Evolutionary conservation across 2,113 vertebrate species (phyloP), one percentile per base, ranked within the genome.

Genomic region (Vanacampus margaritifer): DNA sequence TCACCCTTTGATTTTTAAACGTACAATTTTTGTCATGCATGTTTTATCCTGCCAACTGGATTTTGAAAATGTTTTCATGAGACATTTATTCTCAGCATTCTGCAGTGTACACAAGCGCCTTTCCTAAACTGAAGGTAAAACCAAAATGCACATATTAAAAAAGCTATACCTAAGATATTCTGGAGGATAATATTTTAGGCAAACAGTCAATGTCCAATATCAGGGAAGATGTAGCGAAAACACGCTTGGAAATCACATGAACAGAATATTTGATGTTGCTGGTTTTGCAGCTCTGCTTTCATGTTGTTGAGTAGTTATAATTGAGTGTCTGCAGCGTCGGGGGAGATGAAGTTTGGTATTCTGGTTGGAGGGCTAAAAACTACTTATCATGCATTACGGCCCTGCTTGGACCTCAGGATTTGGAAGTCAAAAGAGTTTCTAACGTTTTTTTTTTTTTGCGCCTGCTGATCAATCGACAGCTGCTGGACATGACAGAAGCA

Each of bases 321-420:
- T 89, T 90, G 87, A 90, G 86, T 73, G 86, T 87, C 84, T 87
- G 87, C 62, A 72, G 83, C 37, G 58, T 88, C 80, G 57, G 57
- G 84, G 83, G 86, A 87, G 86, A 85, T 81, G 80, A 89, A 76
- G 84, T 84, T 89, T 88, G 86, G 84, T 90, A 89, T 89, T 90
- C 88, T 84, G 87, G 80, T 85, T 85, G 74, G 87, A 88, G 84
- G 84, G 86, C 83, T 82, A 78, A 90, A 89, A 84, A 80, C 88
- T 90, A 87, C 88, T 90, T 90, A 90, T 90, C 88, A 90, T 90
- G 88, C 87, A 90, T 90, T 90, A 89, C 87, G 78, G 86, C 75
- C 78, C 72, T 74, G 80, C 83, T 87, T 80, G 80, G 90, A 91
- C 86, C 82, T 80, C 86, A 84, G 71, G 84, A 92, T 92, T 89